A percentile compares a stretch with the other conserved stretches of the same genome.
These are phyloP conservation scores for Syngnathus rostellatus DNA, from an alignment of 2,797 vertebrate species.

Conservation along the genomic window DNA sequence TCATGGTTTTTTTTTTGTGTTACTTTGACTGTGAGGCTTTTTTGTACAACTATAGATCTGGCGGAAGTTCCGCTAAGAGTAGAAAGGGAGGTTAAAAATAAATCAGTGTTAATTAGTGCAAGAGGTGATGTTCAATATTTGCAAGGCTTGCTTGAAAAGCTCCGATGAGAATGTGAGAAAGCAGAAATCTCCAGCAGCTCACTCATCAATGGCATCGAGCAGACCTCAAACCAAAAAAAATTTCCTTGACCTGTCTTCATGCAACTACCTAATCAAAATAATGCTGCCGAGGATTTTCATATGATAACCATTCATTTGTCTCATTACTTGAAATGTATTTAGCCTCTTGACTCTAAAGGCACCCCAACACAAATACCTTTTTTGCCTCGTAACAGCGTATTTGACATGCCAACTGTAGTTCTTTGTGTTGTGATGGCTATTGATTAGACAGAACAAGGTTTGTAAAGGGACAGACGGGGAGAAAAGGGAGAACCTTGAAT, in stretches of 20 bases:
- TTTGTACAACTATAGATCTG: conserved; percentile 7
- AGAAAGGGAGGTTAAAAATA: conserved; percentile 30
- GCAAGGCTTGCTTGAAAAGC: background rate
- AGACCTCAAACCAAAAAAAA: background rate
- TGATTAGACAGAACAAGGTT: background rate
- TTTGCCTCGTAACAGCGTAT: background rate
- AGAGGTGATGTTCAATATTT: background rate
- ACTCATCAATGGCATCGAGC: background rate
- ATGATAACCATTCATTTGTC: too few relatives aligned
- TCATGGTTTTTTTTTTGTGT: background rate
- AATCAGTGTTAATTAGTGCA: conserved; percentile 26
- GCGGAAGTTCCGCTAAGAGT: conserved; percentile 4
- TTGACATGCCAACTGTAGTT: background rate
- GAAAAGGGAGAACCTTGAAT: conserved; percentile 5
- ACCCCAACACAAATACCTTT: background rate
- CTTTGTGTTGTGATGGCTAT: background rate
- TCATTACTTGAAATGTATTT: too few relatives aligned
- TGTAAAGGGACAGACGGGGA: background rate
- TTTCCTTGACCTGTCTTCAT: background rate
- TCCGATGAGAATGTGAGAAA: conserved; percentile 1
- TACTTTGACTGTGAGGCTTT: background rate
- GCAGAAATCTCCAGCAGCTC: background rate
- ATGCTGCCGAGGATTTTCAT: too few relatives aligned
- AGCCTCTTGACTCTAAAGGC: too few relatives aligned
- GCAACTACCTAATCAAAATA: too few relatives aligned